These are phyloP conservation scores for Luidia sarsii DNA, from an alignment of 53 echinoderm and acorn worm genomes.

Conservation along the genomic window DNA sequence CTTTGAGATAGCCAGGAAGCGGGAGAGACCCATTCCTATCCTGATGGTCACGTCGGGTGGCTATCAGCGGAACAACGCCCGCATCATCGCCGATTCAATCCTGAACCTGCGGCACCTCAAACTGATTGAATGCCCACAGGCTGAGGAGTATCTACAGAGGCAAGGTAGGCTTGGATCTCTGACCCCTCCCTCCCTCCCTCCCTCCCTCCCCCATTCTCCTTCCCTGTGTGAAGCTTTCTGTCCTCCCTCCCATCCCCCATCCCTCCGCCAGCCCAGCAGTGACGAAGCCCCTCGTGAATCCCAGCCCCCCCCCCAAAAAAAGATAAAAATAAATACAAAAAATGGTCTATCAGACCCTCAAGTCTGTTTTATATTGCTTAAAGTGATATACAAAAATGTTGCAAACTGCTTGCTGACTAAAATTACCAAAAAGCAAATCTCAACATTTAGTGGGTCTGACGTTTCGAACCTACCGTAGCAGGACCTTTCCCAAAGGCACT, in stretches of 20 bases:
- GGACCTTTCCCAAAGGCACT: too few relatives aligned
- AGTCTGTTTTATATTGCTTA: too few relatives aligned
- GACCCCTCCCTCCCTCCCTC: neutral
- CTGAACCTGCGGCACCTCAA: conserved; percentile 72
- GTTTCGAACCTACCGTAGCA: too few relatives aligned
- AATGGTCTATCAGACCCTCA: too few relatives aligned
- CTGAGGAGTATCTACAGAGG: conserved; percentile 53
- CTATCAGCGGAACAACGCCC: conserved; percentile 90
- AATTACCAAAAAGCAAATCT: too few relatives aligned
- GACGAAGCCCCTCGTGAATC: neutral
- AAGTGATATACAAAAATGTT: too few relatives aligned
- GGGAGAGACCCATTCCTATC: conserved; percentile 79
- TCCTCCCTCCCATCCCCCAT: neutral
- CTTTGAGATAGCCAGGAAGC: conserved; percentile 74
- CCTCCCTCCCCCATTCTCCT: too few relatives aligned
- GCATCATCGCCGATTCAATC: conserved; percentile 93
- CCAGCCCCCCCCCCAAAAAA: too few relatives aligned
- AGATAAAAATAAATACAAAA: too few relatives aligned
- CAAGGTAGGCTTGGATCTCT: neutral
- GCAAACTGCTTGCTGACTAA: too few relatives aligned
- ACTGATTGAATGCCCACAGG: conserved; percentile 72
- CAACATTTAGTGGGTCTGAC: too few relatives aligned
- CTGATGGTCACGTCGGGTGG: conserved; percentile 98
- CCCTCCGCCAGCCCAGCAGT: too few relatives aligned
- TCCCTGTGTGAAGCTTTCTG: neutral